Evolutionary conservation across 1,140 invertebrate genomes (phyloP).

Genomic region (Babylonia areolata): DNA sequence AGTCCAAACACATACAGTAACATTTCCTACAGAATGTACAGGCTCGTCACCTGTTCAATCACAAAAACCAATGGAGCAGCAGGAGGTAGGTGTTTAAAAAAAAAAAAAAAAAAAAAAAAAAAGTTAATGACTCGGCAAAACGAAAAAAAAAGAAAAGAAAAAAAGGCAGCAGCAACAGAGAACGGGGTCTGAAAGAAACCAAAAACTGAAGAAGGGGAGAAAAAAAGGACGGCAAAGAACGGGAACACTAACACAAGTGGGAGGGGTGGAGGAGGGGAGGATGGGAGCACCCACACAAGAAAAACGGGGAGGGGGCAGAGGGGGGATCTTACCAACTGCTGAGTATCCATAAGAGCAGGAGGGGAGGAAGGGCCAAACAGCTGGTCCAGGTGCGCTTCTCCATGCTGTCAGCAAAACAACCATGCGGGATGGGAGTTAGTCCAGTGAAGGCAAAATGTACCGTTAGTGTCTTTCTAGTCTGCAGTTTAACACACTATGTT

Average conservation of each 20-base stretch:
- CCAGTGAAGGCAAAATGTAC: not conserved
- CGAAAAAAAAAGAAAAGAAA: not conserved
- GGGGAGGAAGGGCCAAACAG: slow-evolving; percentile 75
- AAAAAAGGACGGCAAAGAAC: no score
- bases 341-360: slow-evolving; percentile 71
- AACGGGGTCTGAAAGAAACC: no score
- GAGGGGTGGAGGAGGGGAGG: no score
- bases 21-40: no score
- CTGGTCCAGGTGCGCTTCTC: slow-evolving; percentile 61
- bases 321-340: slow-evolving; percentile 65
- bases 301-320: not conserved
- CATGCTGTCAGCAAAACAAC: slow-evolving; percentile 41
- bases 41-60: no score
- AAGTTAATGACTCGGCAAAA: not conserved
- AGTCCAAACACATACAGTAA: no score
- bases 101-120: not conserved
- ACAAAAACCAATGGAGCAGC: not conserved
- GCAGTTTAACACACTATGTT: no score
- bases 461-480: no score
- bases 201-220: not conserved
- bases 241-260: no score
- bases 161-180: not conserved
- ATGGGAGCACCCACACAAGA: no score
- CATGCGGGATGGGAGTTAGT: slow-evolving; percentile 1
- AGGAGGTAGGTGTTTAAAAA: not conserved